Evolutionary conservation across 1,140 invertebrate genomes (phyloP).

Genomic region (Trialeurodes vaporariorum): DNA sequence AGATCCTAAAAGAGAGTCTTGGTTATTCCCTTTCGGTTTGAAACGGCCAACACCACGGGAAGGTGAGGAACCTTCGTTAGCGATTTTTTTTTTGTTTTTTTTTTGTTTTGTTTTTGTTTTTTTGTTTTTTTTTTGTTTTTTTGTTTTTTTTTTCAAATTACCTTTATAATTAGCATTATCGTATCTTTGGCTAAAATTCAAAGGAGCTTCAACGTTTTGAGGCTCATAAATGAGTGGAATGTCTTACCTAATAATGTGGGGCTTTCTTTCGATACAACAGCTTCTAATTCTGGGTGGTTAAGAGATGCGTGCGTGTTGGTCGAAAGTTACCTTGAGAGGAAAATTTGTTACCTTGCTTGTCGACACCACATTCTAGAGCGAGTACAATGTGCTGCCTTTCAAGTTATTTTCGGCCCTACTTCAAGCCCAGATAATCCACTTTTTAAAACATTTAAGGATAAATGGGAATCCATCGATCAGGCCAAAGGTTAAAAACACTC

Average conservation of each 20-base stretch:
- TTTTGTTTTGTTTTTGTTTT: too few species aligned
- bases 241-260: background rate
- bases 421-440: slow-evolving; percentile 17
- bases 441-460: slow-evolving; percentile 20
- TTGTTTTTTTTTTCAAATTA: too few species aligned
- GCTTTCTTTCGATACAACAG: slow-evolving; percentile 12
- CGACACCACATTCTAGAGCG: slow-evolving; percentile 13
- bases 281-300: slow-evolving; percentile 5
- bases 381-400: slow-evolving; percentile 3
- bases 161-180: too few species aligned
- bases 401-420: slow-evolving; percentile 8
- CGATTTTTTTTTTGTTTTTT: too few species aligned
- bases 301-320: slow-evolving; percentile 10
- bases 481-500: slow-evolving; percentile 14
- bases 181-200: too few species aligned
- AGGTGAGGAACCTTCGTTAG: too few species aligned
- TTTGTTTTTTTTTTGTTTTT: too few species aligned
- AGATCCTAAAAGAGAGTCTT: too few species aligned
- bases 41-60: too few species aligned
- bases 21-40: too few species aligned
- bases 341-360: slow-evolving; percentile 13
- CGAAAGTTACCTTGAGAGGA: slow-evolving; percentile 5
- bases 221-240: slow-evolving; percentile 7
- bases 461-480: slow-evolving; percentile 24
- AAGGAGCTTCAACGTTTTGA: too few species aligned